phyloP scores from a whole-genome alignment of 2,113 vertebrate genomes.

The Cryptotis parvus region DNA sequence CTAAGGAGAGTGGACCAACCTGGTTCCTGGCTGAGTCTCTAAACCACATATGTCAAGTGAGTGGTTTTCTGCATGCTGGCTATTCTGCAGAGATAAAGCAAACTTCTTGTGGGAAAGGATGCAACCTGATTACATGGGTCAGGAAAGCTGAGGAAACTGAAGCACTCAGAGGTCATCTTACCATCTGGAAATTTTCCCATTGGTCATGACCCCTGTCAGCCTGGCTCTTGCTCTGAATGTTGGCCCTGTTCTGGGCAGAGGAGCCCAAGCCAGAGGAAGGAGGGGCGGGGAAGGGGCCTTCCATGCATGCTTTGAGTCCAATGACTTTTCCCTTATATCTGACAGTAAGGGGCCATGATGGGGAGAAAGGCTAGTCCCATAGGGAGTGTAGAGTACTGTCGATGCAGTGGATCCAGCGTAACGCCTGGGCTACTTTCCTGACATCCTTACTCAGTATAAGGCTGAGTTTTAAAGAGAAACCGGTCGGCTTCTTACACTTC shows the following conservation, averaged over 20 bases:
- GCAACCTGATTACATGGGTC: not conserved
- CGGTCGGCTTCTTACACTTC: not conserved
- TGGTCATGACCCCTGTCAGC: not conserved
- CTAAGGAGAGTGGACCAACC: conserved; percentile 47
- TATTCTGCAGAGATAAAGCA: conserved; percentile 14
- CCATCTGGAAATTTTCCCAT: conserved; percentile 55
- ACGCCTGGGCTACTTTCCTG: not conserved
- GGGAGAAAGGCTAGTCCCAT: not conserved
- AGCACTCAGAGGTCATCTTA: conserved; percentile 54
- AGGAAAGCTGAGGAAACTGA: not conserved
- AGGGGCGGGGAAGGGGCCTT: not conserved
- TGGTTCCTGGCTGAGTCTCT: not conserved
- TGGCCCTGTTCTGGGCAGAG: not conserved
- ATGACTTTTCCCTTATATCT: not conserved
- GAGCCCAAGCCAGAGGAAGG: not conserved
- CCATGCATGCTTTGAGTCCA: not conserved
- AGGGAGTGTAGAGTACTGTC: not conserved
- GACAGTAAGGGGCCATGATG: not conserved
- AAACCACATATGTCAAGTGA: conserved; percentile 45
- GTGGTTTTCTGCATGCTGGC: conserved; percentile 60
- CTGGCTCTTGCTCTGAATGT: conserved; percentile 30
- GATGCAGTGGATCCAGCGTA: not conserved
- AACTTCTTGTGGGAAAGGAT: not conserved
- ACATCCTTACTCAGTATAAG: not conserved
- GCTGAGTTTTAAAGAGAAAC: conserved; percentile 48